A percentile compares a stretch with the other conserved stretches of the same genome.
phyloP scores from a whole-genome alignment of 2,113 vertebrate genomes.

The Felis catus region F.catus_Fca126_mat1.0 CM031415.1:59633001-59633500 shows the following conservation, averaged over 20 bases:
- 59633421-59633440: accelerated
- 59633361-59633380: not conserved
- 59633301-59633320: not conserved
- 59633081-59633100: conserved; percentile 73
- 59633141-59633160: not conserved
- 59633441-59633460: not conserved
- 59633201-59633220: not conserved
- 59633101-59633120: not conserved
- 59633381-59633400: not conserved
- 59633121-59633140: not conserved
- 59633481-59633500: not conserved
- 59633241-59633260: not conserved
- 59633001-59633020: conserved; percentile 86
- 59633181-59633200: not conserved
- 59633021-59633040: conserved; percentile 90
- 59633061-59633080: conserved; percentile 64
- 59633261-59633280: not conserved
- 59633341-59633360: not conserved
- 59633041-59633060: conserved; percentile 83
- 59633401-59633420: not conserved
- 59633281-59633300: not conserved
- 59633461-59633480: not conserved
- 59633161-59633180: not conserved
- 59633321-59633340: not conserved
- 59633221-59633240: not conserved